phyloP scores from a whole-genome alignment of 2,113 vertebrate genomes.

The Cricetomys ansorgei region DNA sequence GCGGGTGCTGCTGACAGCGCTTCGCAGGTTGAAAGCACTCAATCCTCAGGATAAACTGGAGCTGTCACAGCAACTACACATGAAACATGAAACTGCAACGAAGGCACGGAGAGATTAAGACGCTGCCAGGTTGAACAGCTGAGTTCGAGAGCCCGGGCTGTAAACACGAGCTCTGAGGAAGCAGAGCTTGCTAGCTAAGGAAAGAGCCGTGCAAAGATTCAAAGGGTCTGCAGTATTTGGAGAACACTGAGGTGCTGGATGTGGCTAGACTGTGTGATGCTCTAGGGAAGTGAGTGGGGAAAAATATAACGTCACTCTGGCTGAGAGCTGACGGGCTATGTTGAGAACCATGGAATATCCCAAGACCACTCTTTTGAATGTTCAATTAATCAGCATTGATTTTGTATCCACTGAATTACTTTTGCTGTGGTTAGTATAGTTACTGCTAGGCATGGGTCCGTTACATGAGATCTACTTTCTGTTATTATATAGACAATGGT shows the following conservation, averaged over 20 bases:
- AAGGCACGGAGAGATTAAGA: background rate
- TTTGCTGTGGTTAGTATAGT: background rate
- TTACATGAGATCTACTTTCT: background rate
- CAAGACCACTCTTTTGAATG: background rate
- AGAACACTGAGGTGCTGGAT: background rate
- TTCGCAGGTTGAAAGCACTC: background rate
- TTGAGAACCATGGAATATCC: background rate
- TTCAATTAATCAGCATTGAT: background rate
- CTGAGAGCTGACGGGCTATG: background rate
- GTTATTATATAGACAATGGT: background rate
- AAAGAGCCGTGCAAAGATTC: background rate
- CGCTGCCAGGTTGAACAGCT: background rate
- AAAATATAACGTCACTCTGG: background rate
- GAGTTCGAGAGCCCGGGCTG: background rate
- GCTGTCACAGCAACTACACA: background rate
- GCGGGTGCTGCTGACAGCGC: background rate
- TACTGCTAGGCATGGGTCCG: background rate
- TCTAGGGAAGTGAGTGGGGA: background rate
- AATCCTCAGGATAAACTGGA: background rate
- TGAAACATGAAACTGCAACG: background rate
- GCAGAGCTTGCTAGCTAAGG: background rate
- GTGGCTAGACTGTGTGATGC: background rate
- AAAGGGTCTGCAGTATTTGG: background rate
- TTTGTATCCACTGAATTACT: background rate
- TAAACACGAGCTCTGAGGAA: background rate